These are phyloP conservation scores for Muscicapa comitata DNA, from an alignment of 2,797 vertebrate genomes.

Conservation along the genomic window DNA sequence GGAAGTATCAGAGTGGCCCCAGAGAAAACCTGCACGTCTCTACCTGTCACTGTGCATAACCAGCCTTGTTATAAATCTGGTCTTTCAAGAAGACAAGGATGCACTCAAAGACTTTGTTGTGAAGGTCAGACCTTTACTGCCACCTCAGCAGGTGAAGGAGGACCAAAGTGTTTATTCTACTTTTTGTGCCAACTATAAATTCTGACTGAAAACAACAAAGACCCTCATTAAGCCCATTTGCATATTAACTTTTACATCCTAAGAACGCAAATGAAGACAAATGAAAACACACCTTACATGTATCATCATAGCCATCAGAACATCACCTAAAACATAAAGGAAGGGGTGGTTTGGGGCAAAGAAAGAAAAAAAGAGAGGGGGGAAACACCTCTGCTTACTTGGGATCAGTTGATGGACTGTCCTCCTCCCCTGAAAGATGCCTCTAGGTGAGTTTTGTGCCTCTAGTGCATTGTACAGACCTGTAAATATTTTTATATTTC, in stretches of 20 bases:
- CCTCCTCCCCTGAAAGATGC: not conserved
- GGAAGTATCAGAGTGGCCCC: not conserved
- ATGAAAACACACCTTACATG: not conserved
- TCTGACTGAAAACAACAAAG: not conserved
- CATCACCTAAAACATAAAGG: not conserved
- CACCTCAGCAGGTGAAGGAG: not conserved
- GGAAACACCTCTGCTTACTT: not conserved
- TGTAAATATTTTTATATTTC: not conserved
- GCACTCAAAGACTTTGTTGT: not conserved
- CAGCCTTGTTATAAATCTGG: not conserved
- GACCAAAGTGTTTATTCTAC: not conserved
- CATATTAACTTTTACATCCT: not conserved
- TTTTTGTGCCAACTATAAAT: not conserved
- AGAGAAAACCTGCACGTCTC: not conserved
- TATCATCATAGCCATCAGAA: not conserved
- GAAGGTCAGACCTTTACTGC: not conserved
- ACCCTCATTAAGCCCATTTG: not conserved
- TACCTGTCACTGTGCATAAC: not conserved
- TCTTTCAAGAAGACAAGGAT: not conserved
- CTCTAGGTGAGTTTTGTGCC: not conserved
- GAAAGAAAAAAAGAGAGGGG: not conserved
- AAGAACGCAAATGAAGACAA: not conserved
- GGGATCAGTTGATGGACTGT: not conserved
- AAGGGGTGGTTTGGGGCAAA: not conserved
- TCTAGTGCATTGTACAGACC: not conserved